Evolutionary conservation across 2,888 invertebrate genomes (phyloP), one percentile per base, ranked within the genome.

Genomic region (Neelides folsomi): DNA sequence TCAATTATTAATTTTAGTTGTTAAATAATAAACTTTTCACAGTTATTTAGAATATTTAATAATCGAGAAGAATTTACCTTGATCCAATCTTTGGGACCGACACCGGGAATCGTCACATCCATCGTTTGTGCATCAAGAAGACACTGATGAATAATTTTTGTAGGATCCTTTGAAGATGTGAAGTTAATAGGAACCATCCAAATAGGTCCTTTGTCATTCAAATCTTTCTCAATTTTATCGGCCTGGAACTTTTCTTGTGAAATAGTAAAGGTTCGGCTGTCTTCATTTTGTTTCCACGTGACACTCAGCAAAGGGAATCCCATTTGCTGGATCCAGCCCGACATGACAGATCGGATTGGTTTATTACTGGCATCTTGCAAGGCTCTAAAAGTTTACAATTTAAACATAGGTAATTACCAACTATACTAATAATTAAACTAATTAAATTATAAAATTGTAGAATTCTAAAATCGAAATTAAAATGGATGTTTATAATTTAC

Each of bases 171-270:
- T 44, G 84, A 77, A 15, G 84, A 84, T 49, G 82, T 82, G 52
- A 92, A 79, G 39, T 83, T 83, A 51, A 93, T 78, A 1, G 94
- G 94, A 49, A 94, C 82, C 76, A 87, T 82, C 94, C 94, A 94
- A 13, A 80, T 70, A 51, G 77, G 78, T 52, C 49, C 27, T 8
- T 9, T 19, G 2, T 41, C 13, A n/a, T 42, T 49, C 45, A 39
- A 39, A 55, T 61, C 57, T 35, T 60, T 57, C n/a, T 54, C 59
- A 18, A 65, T 76, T n/a, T 89, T 88, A 69, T 92, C 88, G 5
- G 90, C 86, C 59, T 84, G 83, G 70, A 93, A 92, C 70, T 88
- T 87, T 63, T 81, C 79, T 68, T 92, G 92, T 0, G 77, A 76
- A 40, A 93, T 71, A 2, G 76, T 77, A 10, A 93, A 68, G 10